Conservation (phyloP, 2,113 vertebrate genomes). For the Rana temporaria region DNA sequence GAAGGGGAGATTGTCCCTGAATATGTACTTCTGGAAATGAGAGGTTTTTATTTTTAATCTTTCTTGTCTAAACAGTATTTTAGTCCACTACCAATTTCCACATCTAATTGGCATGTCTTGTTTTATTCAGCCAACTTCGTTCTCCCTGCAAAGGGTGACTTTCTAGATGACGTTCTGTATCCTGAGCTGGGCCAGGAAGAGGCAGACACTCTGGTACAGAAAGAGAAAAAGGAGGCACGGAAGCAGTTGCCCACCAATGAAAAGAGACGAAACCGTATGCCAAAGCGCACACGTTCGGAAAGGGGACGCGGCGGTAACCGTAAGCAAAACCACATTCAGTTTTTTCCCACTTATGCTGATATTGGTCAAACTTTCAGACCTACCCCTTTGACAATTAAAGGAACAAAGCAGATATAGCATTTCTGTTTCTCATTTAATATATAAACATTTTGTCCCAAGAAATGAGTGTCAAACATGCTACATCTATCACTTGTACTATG, state of each 20-base stretch:
- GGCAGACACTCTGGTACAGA: conserved; percentile 76
- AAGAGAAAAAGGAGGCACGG: conserved; percentile 80
- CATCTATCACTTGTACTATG: too few species aligned
- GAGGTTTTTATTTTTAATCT: conserved; percentile 75
- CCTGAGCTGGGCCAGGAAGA: conserved; percentile 78
- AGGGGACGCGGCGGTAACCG: conserved; percentile 63
- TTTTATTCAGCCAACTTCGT: conserved; percentile 80
- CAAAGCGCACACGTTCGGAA: conserved; percentile 71
- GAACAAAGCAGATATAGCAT: too few species aligned
- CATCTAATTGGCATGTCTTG: neutral
- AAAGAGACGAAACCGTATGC: conserved; percentile 75
- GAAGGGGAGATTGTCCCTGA: conserved; percentile 80
- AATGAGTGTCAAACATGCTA: too few species aligned
- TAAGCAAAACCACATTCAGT: neutral
- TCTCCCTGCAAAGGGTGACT: conserved; percentile 79
- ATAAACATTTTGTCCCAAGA: too few species aligned
- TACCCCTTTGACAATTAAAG: too few species aligned
- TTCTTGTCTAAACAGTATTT: neutral
- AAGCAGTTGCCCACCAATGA: conserved; percentile 78
- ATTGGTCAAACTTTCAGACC: neutral
- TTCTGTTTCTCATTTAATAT: too few species aligned
- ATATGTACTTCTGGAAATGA: conserved; percentile 84
- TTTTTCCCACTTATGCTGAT: neutral
- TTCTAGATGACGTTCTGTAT: conserved; percentile 82
- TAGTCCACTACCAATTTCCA: neutral